These are phyloP conservation scores for Drosophila siamana DNA, from an alignment of 2,888 invertebrate species.

Conservation along the genomic window DNA sequence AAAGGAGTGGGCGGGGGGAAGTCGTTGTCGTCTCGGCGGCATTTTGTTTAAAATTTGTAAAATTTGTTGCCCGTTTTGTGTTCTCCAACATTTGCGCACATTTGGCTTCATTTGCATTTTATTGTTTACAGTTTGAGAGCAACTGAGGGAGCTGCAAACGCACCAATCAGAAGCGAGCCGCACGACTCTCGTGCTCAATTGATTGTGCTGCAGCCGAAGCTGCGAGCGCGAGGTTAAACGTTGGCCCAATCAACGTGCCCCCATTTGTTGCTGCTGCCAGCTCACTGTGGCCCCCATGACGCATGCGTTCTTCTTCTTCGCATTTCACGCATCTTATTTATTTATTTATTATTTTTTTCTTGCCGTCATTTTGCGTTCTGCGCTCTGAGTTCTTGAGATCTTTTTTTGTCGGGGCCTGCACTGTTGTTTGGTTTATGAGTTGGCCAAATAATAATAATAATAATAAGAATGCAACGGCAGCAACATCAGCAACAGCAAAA, in stretches of 20 bases:
- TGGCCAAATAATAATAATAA: constrained; percentile 72
- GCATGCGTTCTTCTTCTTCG: constrained; percentile 62
- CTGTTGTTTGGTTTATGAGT: constrained; percentile 73
- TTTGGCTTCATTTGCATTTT: constrained; percentile 68
- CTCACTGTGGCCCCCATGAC: constrained; percentile 54
- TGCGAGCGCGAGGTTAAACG: constrained; percentile 65
- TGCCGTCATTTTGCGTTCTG: not conserved
- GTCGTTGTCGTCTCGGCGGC: constrained; percentile 3
- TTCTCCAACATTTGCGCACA: constrained; percentile 74
- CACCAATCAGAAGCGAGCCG: constrained; percentile 67
- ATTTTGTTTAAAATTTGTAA: constrained; percentile 58
- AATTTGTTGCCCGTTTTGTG: constrained; percentile 49
- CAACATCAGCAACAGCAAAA: too few relatives aligned
- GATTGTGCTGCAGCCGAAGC: constrained; percentile 36
- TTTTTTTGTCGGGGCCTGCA: constrained; percentile 18
- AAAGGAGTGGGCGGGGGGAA: not conserved
- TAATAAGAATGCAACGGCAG: constrained; percentile 51
- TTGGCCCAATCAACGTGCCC: constrained; percentile 79
- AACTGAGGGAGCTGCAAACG: constrained; percentile 35
- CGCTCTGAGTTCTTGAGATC: too few relatives aligned
- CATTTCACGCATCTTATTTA: constrained; percentile 28
- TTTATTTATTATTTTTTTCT: not conserved
- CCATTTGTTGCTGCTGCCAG: constrained; percentile 69
- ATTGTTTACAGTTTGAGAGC: constrained; percentile 46
- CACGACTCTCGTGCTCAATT: constrained; percentile 47